Base-by-base conservation (phyloP, 1,140 invertebrate genomes). In the Aphaenogaster floridana region DNA sequence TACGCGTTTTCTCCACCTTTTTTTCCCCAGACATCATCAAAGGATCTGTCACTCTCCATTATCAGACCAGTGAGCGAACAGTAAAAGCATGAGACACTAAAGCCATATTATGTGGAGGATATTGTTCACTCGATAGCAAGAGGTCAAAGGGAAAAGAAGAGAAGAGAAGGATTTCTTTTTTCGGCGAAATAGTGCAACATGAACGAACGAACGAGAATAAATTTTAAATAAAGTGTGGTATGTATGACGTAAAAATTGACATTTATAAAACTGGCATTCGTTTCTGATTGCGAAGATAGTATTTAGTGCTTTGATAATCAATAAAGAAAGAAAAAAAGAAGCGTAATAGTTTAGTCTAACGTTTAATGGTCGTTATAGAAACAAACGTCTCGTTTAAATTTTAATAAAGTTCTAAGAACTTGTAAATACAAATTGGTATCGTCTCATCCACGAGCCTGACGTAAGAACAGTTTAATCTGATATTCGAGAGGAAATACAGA, bases 1-100 rank as follows among this genome's bases (percentile, higher is more conserved):
- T 50, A 52, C 80, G 54, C 71, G 59, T 52, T 63, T 87, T 66
- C 36, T 88, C 42, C 52, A 64, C 52, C 42, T 80, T 84, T 74
- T 69, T 72, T 81, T 36, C n/a, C 50, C 63, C 39, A 50, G 74
- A 78, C 50, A 72, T 90, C 89, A 39, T 88, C 83, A 90, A 91
- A 88, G 89, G 79, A 81, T 88, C 89, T 88, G 87, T 91, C 90
- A 88, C 72, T 85, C 64, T 88, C 89, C 83, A 88, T 91, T 91
- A 91, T 87, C 42, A 85, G 57, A 59, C 76, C 76, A 63, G 77
- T 54, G 87, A 91, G 63, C 42, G 90, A 91, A 91, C 83, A 86
- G 86, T 72, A 90, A 90, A 86, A 90, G 81, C 89, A 78, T 86
- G 83, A 91, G 90, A 90, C 89, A 87, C 54, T 88, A 90, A 83